Evolutionary conservation across 2,797 vertebrate species (phyloP).

Genomic region (Leptoclinus maculatus): DNA sequence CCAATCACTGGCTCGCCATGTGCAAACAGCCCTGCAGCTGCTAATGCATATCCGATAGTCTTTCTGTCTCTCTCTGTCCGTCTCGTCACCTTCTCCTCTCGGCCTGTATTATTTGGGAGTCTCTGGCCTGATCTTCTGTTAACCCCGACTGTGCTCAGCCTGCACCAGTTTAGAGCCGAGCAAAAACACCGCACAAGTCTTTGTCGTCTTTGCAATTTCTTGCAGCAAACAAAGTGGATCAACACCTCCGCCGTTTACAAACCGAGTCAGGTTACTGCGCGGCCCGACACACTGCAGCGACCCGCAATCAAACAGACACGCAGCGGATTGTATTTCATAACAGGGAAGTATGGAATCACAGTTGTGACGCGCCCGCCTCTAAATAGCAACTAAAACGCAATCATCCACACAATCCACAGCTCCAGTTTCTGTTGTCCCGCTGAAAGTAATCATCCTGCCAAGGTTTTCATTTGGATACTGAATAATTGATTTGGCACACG

Average conservation of each 20-base stretch:
- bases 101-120: conserved; percentile 19
- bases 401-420: conserved; percentile 34
- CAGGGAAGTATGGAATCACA: conserved; percentile 41
- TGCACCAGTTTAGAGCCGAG: conserved; percentile 1
- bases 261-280: conserved; percentile 19
- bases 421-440: conserved; percentile 37
- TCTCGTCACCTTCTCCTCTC: conserved; percentile 7
- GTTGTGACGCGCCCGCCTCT: conserved; percentile 36
- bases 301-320: conserved; percentile 48
- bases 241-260: conserved; percentile 44
- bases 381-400: conserved; percentile 53
- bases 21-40: conserved; percentile 63
- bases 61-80: conserved; percentile 8
- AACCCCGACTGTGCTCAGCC: conserved; percentile 9
- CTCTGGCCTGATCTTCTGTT: conserved; percentile 6
- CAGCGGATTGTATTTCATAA: conserved; percentile 55
- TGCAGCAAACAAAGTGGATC: conserved; percentile 22
- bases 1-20: conserved; percentile 60
- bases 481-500: conserved; percentile 63
- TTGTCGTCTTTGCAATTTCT: conserved; percentile 8
- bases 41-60: conserved; percentile 56
- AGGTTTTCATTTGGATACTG: conserved; percentile 63
- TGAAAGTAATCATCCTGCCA: conserved; percentile 55
- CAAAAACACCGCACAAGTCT: not conserved
- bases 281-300: conserved; percentile 26